Evolutionary conservation across 2,888 invertebrate genomes (phyloP).

Genomic region (Chrysolina haemoptera): DNA sequence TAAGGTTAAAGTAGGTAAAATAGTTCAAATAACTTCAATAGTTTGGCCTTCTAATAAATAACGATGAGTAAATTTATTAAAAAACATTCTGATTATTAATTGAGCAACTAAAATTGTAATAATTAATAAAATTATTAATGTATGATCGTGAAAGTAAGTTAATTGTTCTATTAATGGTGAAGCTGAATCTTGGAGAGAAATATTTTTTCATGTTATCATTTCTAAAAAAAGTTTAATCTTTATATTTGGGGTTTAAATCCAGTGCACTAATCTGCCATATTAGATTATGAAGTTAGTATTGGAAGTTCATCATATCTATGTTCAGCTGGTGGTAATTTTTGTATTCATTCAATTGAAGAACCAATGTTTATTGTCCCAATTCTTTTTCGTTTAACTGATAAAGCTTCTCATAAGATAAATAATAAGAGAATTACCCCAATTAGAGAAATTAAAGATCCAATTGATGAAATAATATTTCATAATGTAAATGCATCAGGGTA

Average conservation of each 20-base stretch:
- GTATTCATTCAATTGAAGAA: slow-evolving; percentile 77
- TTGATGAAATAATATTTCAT: slow-evolving; percentile 80
- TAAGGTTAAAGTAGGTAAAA: slow-evolving; percentile 75
- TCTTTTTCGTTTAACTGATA: slow-evolving; percentile 68
- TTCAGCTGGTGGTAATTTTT: slow-evolving; percentile 74
- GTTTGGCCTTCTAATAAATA: slow-evolving; percentile 74
- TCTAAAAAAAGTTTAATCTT: slow-evolving; percentile 77
- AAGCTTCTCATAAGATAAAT: slow-evolving; percentile 24
- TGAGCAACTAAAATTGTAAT: slow-evolving; percentile 76
- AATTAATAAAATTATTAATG: slow-evolving; percentile 75
- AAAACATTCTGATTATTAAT: slow-evolving; percentile 73
- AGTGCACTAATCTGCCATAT: slow-evolving; percentile 76
- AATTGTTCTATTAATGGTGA: slow-evolving; percentile 79
- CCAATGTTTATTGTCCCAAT: slow-evolving; percentile 71
- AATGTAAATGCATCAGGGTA: slow-evolving; percentile 48
- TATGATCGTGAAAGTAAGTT: slow-evolving; percentile 77
- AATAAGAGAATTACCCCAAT: slow-evolving; percentile 75
- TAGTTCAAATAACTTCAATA: slow-evolving; percentile 79
- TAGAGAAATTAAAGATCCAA: slow-evolving; percentile 73
- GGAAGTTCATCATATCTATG: slow-evolving; percentile 76
- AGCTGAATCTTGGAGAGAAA: slow-evolving; percentile 75
- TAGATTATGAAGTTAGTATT: slow-evolving; percentile 75
- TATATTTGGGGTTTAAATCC: slow-evolving; percentile 80
- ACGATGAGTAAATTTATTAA: slow-evolving; percentile 75
- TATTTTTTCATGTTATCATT: slow-evolving; percentile 74